Percentiles rank a stretch among this genome's conserved stretches.
Evolutionary conservation across 2,113 vertebrate species (phyloP).

Genomic region (Hemibagrus wyckioides): DNA sequence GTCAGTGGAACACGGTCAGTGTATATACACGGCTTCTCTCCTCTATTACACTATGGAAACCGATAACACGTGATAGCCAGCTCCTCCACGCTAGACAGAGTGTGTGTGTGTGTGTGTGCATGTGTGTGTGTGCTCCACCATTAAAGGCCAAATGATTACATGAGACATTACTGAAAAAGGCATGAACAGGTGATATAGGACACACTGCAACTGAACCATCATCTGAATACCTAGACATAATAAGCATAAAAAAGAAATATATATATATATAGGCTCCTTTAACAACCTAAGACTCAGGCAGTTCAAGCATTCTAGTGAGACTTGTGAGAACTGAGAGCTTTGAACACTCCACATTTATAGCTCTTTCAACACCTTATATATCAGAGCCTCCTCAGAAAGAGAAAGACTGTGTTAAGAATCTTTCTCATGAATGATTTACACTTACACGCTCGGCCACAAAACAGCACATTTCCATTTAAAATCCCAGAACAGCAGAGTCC

Average conservation of each 20-base stretch:
- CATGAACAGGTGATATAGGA: neutral
- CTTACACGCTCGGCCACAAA: neutral
- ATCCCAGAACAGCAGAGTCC: conserved; percentile 32
- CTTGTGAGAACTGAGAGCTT: neutral
- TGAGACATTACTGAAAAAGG: neutral
- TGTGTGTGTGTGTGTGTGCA: neutral
- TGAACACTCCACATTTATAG: conserved; percentile 10
- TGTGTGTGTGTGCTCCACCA: conserved; percentile 1
- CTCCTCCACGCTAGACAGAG: neutral
- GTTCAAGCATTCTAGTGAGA: neutral
- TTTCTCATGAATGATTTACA: conserved; percentile 49
- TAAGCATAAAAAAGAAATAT: no score
- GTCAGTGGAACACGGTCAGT: conserved; percentile 30
- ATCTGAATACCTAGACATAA: neutral
- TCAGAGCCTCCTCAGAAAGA: neutral
- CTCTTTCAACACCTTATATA: conserved; percentile 11
- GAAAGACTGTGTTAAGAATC: neutral
- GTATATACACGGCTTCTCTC: conserved; percentile 33
- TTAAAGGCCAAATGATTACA: conserved; percentile 14
- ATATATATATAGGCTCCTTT: neutral
- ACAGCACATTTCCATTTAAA: conserved; percentile 45
- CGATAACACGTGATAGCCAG: conserved; percentile 30
- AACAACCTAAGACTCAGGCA: neutral
- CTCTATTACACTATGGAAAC: conserved; percentile 30
- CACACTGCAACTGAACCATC: neutral